Base-by-base conservation (phyloP, 2,113 vertebrate species). In the Todiramphus chloris region DNA sequence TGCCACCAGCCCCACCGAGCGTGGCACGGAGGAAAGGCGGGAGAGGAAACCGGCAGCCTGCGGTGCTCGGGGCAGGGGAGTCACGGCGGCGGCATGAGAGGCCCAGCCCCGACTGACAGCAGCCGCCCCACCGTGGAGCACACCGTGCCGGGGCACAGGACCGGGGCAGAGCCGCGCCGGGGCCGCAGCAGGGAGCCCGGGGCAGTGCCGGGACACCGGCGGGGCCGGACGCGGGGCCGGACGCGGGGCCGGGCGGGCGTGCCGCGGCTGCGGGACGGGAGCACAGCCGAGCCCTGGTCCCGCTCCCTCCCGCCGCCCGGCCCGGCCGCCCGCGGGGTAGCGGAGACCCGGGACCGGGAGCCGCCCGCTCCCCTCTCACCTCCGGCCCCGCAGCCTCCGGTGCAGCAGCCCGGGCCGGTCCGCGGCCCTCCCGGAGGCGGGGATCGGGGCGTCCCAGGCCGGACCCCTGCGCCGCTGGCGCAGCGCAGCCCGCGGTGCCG, bases 301-400 rank as follows among this genome's bases (percentile, higher is more conserved):
- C 67, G 86, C 59, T 87, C 77, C 76, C 86, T 92, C 90, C 90
- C 93, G 37, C 48, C n/a, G 56, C 70, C 93, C 59, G 30, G 76
- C 75, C 84, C 63, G 43, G 59, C 48, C 39, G 58, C 46, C 58
- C 58, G 24, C 27, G 27, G 39, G 48, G 51, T 48, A 24, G 12
- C 51, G 43, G 43, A 43, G 30, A 50, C 51, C 72, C 72, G 51
- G 59, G 19, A 33, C 67, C 43, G 46, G 87, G 77, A 90, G 85
- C 74, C 76, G 17, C 76, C 82, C 72, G 89, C 86, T 56, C 72
- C 72, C 72, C 46, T 73, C 93, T 94, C 93, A 89, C 93, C 93
- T 92, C 68, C 74, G 73, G 68, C 80, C 84, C 86, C 75, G 64
- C 46, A 85, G 84, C 89, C 56, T 91, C 82, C 87, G 64, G 78